phyloP scores from a whole-genome alignment of 1,140 invertebrate genomes.

The Diabrotica virgifera region DNA sequence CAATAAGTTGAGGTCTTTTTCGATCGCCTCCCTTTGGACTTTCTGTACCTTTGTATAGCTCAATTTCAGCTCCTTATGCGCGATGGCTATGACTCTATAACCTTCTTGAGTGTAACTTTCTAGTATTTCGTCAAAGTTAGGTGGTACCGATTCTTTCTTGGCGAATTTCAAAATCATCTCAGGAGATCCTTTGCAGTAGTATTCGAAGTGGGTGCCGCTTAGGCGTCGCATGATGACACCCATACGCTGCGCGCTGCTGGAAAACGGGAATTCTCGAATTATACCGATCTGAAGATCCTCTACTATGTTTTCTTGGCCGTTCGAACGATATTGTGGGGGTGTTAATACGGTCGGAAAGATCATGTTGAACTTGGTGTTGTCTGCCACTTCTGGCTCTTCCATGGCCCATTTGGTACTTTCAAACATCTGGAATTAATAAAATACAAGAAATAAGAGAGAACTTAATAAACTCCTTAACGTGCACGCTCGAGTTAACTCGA shows the following conservation, averaged over 20 bases:
- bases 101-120: slow-evolving; percentile 82
- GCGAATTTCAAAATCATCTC: slow-evolving; percentile 76
- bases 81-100: slow-evolving; percentile 84
- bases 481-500: too few species aligned
- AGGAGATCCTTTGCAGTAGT: slow-evolving; percentile 92
- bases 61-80: slow-evolving; percentile 62
- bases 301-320: slow-evolving; percentile 23
- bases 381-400: slow-evolving; percentile 70
- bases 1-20: slow-evolving; percentile 80
- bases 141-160: slow-evolving; percentile 57
- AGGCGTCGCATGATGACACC: slow-evolving; percentile 79
- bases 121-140: slow-evolving; percentile 68
- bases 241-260: slow-evolving; percentile 86
- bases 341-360: slow-evolving; percentile 76
- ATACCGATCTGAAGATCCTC: slow-evolving; percentile 65
- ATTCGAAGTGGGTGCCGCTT: slow-evolving; percentile 65
- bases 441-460: too few species aligned
- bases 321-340: slow-evolving; percentile 50
- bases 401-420: slow-evolving; percentile 71
- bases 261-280: slow-evolving; percentile 91
- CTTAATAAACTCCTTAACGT: too few species aligned
- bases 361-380: slow-evolving; percentile 73
- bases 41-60: slow-evolving; percentile 65
- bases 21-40: slow-evolving; percentile 71
- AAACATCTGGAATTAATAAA: slow-evolving; percentile 72